These are phyloP conservation scores for Botrylloides violaceus DNA, from an alignment of 23 tunicate genomes.

Conservation along the genomic window DNA sequence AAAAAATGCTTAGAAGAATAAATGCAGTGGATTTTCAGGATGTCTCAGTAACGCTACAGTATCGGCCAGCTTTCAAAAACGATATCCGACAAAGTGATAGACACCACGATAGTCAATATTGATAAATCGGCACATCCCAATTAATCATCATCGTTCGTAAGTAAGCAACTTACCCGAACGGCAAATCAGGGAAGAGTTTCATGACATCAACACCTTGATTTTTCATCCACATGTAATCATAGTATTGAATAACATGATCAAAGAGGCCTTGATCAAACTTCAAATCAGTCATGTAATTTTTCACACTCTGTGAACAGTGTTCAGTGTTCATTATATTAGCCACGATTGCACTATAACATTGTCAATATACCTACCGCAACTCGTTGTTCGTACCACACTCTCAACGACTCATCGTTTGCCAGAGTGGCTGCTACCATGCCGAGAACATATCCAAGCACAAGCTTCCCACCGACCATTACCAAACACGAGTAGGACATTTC, in stretches of 20 bases:
- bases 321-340: not conserved
- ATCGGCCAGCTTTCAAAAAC: too few species aligned
- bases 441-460: conserved; percentile 73
- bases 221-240: conserved; percentile 84
- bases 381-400: conserved; percentile 78
- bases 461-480: conserved; percentile 73
- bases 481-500: conserved; percentile 62
- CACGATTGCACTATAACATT: not conserved
- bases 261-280: conserved; percentile 48
- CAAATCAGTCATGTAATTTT: conserved; percentile 62
- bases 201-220: conserved; percentile 65
- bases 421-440: conserved; percentile 92
- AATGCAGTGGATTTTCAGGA: too few species aligned
- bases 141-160: too few species aligned
- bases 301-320: conserved; percentile 48
- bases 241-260: conserved; percentile 66
- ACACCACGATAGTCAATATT: too few species aligned
- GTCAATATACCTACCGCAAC: conserved; percentile 46
- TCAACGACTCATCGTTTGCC: conserved; percentile 74
- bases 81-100: too few species aligned
- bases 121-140: too few species aligned
- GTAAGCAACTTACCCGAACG: conserved; percentile 78
- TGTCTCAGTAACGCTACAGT: too few species aligned
- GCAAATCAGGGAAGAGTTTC: conserved; percentile 74
- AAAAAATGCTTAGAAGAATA: too few species aligned